Conservation (phyloP, 2,113 vertebrate species). For the Turnix velox region DNA sequence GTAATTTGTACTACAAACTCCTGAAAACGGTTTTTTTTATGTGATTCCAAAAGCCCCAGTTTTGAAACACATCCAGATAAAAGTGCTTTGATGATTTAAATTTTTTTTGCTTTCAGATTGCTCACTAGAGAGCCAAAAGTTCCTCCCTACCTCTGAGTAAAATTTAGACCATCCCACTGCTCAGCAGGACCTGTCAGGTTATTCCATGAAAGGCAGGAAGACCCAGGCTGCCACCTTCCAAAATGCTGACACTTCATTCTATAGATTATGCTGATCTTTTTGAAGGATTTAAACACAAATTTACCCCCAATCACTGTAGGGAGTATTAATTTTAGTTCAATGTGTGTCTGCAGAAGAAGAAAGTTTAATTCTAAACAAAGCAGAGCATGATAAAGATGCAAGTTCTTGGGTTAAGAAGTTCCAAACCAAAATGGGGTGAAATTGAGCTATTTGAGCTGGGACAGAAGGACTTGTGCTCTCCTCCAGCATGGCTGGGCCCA, state of each 20-base stretch:
- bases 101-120: background rate
- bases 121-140: conserved; percentile 19
- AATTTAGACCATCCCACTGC: background rate
- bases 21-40: background rate
- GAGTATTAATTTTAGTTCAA: background rate
- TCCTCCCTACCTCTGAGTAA: background rate
- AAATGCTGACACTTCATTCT: background rate
- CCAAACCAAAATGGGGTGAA: background rate
- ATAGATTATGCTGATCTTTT: background rate
- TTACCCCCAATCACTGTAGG: background rate
- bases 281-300: background rate
- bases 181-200: background rate
- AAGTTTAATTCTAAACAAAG: background rate
- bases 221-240: background rate
- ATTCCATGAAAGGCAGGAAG: background rate
- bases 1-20: conserved; percentile 52
- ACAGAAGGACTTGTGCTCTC: background rate
- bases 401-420: background rate
- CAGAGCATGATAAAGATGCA: background rate
- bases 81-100: background rate
- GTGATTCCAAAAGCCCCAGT: background rate
- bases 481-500: accelerated
- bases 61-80: background rate
- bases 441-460: background rate
- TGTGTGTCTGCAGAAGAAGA: background rate